phyloP scores from a whole-genome alignment of 2,797 vertebrate genomes.

The Aldrovandia affinis region DNA sequence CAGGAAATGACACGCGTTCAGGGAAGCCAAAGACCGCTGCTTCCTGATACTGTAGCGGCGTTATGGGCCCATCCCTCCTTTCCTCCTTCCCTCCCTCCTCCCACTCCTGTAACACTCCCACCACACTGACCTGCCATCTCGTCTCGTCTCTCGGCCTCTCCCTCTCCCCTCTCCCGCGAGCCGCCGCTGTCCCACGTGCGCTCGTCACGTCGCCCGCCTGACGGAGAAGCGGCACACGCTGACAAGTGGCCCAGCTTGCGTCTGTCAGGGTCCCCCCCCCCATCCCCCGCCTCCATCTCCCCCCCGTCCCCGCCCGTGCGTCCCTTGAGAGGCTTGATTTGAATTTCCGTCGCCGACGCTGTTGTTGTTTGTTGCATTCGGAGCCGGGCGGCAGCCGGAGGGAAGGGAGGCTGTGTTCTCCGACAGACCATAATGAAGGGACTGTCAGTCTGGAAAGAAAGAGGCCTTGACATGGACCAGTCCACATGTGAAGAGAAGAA shows the following conservation, averaged over 20 bases:
- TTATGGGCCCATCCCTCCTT: slow-evolving; percentile 58
- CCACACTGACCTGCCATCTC: slow-evolving; percentile 79
- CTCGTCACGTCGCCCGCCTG: slow-evolving; percentile 84
- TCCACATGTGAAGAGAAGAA: slow-evolving; percentile 60
- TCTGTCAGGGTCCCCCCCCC: slow-evolving; percentile 21
- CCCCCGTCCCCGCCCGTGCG: background rate
- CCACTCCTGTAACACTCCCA: slow-evolving; percentile 54
- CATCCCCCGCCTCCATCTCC: slow-evolving; percentile 1
- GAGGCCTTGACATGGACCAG: slow-evolving; percentile 69
- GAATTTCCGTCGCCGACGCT: slow-evolving; percentile 62
- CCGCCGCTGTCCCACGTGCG: slow-evolving; percentile 80
- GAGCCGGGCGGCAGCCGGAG: slow-evolving; percentile 52
- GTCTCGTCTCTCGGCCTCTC: slow-evolving; percentile 66
- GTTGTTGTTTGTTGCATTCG: slow-evolving; percentile 60
- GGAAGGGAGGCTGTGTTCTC: slow-evolving; percentile 68
- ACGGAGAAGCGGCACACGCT: slow-evolving; percentile 68
- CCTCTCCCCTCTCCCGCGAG: slow-evolving; percentile 68
- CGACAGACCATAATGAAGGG: slow-evolving; percentile 81
- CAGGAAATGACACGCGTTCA: background rate
- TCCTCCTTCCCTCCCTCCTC: slow-evolving; percentile 43
- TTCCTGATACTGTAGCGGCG: slow-evolving; percentile 65
- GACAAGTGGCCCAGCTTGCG: slow-evolving; percentile 64
- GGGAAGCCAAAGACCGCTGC: slow-evolving; percentile 52
- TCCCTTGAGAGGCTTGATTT: slow-evolving; percentile 56
- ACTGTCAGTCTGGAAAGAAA: slow-evolving; percentile 78